A percentile compares a stretch with the other conserved stretches of the same genome.
These are phyloP conservation scores for Lepidochitona cinerea DNA, from an alignment of 2,888 invertebrate genomes.

Conservation along the genomic window DNA sequence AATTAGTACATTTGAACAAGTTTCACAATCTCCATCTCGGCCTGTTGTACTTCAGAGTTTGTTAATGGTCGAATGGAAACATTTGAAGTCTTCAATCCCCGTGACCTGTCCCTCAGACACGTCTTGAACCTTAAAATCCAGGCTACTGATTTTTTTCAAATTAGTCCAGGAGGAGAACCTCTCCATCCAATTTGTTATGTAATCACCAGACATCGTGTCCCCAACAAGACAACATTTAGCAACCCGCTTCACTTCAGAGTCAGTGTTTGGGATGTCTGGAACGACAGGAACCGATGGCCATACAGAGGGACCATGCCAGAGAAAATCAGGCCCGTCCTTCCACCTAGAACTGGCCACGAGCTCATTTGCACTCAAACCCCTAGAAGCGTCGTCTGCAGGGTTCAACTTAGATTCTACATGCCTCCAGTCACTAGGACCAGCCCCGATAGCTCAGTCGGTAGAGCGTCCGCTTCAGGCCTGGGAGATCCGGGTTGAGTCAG, in stretches of 20 bases:
- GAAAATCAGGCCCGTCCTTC: constrained; percentile 9
- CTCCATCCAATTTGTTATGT: not conserved
- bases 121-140: not conserved
- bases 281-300: not conserved
- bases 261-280: not conserved
- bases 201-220: not conserved
- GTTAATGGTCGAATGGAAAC: too few species aligned
- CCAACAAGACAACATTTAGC: not conserved
- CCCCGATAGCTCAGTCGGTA: too few species aligned
- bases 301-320: not conserved
- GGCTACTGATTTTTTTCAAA: constrained; percentile 1
- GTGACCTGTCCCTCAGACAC: not conserved
- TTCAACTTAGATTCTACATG: constrained; percentile 6
- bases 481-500: too few species aligned
- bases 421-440: constrained; percentile 12
- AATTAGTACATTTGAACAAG: too few species aligned
- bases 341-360: not conserved
- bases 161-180: not conserved
- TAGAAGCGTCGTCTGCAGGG: constrained; percentile 8
- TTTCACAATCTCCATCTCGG: too few species aligned
- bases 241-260: not conserved
- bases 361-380: constrained; percentile 4
- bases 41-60: too few species aligned
- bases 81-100: too few species aligned
- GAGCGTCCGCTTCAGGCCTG: too few species aligned